Base-by-base conservation (phyloP, 2,113 vertebrate species). In the Pelobates fuscus region DNA sequence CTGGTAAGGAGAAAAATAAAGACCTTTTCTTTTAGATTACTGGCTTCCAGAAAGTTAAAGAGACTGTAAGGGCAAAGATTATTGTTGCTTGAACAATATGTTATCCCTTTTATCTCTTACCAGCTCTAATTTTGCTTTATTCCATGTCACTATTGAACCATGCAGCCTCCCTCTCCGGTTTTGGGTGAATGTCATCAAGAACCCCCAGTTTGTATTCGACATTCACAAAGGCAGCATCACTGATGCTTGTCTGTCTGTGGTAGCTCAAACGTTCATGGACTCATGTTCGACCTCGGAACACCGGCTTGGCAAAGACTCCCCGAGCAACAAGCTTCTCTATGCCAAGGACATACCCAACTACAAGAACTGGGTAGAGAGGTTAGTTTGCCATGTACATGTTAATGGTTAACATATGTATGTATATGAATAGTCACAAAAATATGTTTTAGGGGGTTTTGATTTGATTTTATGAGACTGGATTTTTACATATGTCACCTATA, bases 341-440 rank as follows among this genome's bases (percentile, higher is more conserved):
- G 97, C 97, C 89, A 99, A 99, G 94, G 97, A 99, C 82, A 99
- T 99, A 84, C 97, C 97, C 85, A 98, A 96, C 87, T 99, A 99
- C 88, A 99, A 99, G 90, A 97, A 94, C 90, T 99, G 97, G 97
- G 97, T 99, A 66, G 97, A 99, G 82, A 95, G 97, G 97, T 98
- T 80, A 85, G 93, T 60, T 17, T 14, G 8, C 0, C 15, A 18
- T 11, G 25, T 15, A 25, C 5, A n/a, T 5, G n/a, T n/a, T n/a
- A n/a, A n/a, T n/a, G 3, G 17, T 29, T 37, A 17, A 37, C 5
- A 43, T 37, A 6, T 37, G 32, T 10, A 37, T 37, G n/a, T n/a
- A n/a, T 37, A 10, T 10, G 10, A 37, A 37, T 6, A 10, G 32
- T 10, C 32, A 37, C 32, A 37, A 37, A 37, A 10, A 37, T n/a